phyloP scores from a whole-genome alignment of 2,113 vertebrate genomes.

The Otocyon megalotis region DNA sequence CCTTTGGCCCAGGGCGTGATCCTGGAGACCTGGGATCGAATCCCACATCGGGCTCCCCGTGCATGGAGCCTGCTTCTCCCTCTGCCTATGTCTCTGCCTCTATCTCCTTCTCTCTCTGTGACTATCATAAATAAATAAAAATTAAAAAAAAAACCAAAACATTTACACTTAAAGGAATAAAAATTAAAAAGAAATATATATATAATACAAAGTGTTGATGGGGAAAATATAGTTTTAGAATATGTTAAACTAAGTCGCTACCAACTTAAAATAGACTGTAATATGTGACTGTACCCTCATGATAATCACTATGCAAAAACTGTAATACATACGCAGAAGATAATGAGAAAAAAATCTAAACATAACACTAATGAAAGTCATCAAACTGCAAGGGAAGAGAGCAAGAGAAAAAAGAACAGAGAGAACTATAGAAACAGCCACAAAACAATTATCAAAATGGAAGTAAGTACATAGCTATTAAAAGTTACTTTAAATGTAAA shows the following conservation, averaged over 20 bases:
- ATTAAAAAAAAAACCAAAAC: neutral
- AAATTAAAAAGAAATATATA: neutral
- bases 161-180: neutral
- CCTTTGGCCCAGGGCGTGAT: too few relatives aligned
- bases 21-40: too few relatives aligned
- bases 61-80: too few relatives aligned
- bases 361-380: neutral
- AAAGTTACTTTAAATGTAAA: neutral
- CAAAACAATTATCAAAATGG: neutral
- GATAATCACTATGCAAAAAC: neutral
- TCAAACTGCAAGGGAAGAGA: neutral
- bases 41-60: too few relatives aligned
- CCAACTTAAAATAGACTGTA: neutral
- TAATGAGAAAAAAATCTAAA: neutral
- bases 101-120: too few relatives aligned
- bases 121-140: too few relatives aligned
- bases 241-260: neutral
- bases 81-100: too few relatives aligned
- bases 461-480: neutral
- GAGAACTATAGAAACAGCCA: neutral
- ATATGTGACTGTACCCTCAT: neutral
- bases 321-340: neutral
- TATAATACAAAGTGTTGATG: neutral
- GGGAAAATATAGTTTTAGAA: neutral
- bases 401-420: neutral